Conservation (phyloP, 2,888 invertebrate species). For the Pterobdella sp. region DNA sequence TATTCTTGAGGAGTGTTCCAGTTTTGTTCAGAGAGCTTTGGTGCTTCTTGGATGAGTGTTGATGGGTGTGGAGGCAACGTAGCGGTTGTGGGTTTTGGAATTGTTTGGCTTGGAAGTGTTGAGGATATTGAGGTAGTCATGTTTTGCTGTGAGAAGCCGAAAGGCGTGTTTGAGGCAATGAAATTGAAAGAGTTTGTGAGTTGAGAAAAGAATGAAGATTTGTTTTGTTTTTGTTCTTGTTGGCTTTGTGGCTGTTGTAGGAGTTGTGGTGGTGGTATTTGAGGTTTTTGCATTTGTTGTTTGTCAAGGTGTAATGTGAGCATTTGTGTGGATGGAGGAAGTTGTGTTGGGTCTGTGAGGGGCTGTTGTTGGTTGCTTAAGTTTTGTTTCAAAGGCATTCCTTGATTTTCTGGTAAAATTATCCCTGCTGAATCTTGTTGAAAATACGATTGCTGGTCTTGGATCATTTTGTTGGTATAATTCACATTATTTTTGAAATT, state of each 20-base stretch:
- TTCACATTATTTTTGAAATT: background rate
- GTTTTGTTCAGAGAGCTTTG: background rate
- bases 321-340: background rate
- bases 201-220: constrained; percentile 8
- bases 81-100: background rate
- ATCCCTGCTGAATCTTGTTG: background rate
- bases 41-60: background rate
- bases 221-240: background rate
- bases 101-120: background rate
- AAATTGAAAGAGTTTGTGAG: constrained; percentile 10
- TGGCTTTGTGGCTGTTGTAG: background rate
- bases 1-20: background rate
- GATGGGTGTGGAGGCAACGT: background rate
- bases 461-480: no score
- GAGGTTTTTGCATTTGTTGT: background rate
- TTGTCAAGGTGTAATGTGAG: background rate
- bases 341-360: background rate
- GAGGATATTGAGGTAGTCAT: background rate
- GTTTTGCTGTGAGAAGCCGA: background rate
- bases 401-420: background rate
- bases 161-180: background rate
- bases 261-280: background rate
- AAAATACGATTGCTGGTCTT: background rate
- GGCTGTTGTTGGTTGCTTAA: background rate
- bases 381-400: background rate